phyloP scores from a whole-genome alignment of 2,888 invertebrate genomes.

The Eristalis pertinax region DNA sequence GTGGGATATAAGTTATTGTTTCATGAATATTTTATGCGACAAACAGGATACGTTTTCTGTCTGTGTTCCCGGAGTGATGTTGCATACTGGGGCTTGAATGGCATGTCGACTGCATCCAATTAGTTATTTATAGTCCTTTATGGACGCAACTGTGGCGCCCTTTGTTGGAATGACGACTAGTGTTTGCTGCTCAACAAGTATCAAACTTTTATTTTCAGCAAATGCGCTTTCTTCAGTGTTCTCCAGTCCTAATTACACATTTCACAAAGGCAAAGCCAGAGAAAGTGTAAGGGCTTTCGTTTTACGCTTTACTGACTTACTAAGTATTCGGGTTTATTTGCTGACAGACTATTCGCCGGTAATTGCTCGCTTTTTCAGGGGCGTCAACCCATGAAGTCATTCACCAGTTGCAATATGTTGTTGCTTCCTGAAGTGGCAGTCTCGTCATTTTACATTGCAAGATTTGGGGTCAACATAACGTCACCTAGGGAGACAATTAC shows the following conservation, averaged over 20 bases:
- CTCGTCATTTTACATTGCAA: background rate
- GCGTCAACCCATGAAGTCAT: slow-evolving; percentile 34
- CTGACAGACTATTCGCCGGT: background rate
- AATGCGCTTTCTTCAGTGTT: background rate
- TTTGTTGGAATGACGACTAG: slow-evolving; percentile 17
- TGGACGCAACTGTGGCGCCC: background rate
- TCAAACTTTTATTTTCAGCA: background rate
- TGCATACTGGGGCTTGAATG: slow-evolving; percentile 17
- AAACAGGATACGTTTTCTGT: slow-evolving; percentile 20
- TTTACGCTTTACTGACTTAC: background rate
- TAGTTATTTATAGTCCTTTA: slow-evolving; percentile 47
- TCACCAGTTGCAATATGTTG: background rate
- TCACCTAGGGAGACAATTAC: background rate
- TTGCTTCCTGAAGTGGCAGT: background rate
- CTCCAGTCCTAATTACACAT: background rate
- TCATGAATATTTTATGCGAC: slow-evolving; percentile 58
- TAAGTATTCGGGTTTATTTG: background rate
- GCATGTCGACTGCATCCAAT: slow-evolving; percentile 39
- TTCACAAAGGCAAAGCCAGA: slow-evolving; percentile 7
- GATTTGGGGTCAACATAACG: background rate
- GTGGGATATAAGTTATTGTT: slow-evolving; percentile 60
- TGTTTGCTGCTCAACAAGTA: slow-evolving; percentile 28
- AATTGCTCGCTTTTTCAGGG: slow-evolving; percentile 14
- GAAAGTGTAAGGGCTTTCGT: background rate
- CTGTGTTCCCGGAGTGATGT: slow-evolving; percentile 26